phyloP scores from a whole-genome alignment of 2,888 invertebrate genomes.

The Augiades crinisus region DNA sequence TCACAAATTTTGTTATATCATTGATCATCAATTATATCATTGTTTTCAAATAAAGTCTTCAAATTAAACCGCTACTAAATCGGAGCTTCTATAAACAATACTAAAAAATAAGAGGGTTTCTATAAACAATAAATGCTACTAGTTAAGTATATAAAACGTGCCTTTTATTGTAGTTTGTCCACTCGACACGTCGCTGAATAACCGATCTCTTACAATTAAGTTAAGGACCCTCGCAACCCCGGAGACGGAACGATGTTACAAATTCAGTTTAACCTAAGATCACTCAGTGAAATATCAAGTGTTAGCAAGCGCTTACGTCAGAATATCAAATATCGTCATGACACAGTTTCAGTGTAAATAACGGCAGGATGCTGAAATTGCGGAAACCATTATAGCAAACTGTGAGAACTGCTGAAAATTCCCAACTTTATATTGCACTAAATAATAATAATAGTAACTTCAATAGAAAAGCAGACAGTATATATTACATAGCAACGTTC shows the following conservation, averaged over 20 bases:
- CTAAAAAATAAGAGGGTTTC: too few species aligned
- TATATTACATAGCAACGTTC: too few species aligned
- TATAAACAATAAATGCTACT: not conserved
- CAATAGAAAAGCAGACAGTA: too few species aligned
- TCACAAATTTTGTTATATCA: too few species aligned
- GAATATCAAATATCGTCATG: constrained; percentile 23
- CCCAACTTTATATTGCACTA: too few species aligned
- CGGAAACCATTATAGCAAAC: constrained; percentile 24
- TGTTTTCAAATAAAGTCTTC: too few species aligned
- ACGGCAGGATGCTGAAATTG: constrained; percentile 25
- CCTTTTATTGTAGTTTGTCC: constrained; percentile 41
- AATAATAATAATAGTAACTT: too few species aligned
- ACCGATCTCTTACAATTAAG: constrained; percentile 75
- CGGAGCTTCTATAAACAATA: too few species aligned
- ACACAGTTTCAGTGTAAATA: constrained; percentile 23
- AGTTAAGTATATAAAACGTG: constrained; percentile 8
- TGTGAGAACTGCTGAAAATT: constrained; percentile 16
- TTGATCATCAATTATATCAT: too few species aligned
- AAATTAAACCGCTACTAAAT: too few species aligned
- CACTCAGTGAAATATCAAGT: constrained; percentile 21
- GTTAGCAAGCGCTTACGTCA: constrained; percentile 18
- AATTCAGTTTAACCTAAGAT: constrained; percentile 17
- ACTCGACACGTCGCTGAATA: constrained; percentile 48
- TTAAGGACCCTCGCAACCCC: constrained; percentile 51
- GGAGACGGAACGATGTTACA: constrained; percentile 2